phyloP scores from a whole-genome alignment of 2,113 vertebrate genomes.

The Pachypanchax playfairii region DNA sequence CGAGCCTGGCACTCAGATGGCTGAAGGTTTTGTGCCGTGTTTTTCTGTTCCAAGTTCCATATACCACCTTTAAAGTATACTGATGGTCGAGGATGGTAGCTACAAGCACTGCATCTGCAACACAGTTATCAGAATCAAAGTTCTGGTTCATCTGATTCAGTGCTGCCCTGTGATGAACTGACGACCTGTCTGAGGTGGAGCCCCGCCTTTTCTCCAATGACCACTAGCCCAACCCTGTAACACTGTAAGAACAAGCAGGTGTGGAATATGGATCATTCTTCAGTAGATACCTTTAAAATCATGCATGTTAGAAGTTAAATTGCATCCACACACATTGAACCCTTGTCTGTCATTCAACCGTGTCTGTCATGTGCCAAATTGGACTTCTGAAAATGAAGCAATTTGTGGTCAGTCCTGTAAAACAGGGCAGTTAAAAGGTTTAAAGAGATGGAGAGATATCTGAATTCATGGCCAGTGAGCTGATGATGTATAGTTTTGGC shows the following conservation, averaged over 20 bases:
- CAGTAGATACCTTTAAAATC: slow-evolving; percentile 6
- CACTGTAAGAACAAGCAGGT: too few species aligned
- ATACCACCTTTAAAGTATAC: too few species aligned
- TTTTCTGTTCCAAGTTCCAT: too few species aligned
- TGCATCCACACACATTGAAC: slow-evolving; percentile 13
- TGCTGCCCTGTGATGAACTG: too few species aligned
- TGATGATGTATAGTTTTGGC: slow-evolving; percentile 58
- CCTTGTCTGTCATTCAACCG: slow-evolving; percentile 1
- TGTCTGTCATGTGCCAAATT: slow-evolving; percentile 33
- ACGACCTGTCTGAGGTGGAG: too few species aligned
- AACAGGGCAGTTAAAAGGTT: slow-evolving; percentile 33
- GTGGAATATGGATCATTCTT: slow-evolving; percentile 12
- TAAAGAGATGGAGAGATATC: slow-evolving; percentile 44
- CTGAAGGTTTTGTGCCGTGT: too few species aligned
- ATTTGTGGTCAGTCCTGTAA: slow-evolving; percentile 47
- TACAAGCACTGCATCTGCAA: not conserved
- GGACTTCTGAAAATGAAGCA: slow-evolving; percentile 30
- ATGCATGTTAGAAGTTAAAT: slow-evolving; percentile 10
- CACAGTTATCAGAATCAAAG: too few species aligned
- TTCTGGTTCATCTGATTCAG: too few species aligned
- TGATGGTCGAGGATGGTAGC: slow-evolving; percentile 8
- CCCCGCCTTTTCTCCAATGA: too few species aligned
- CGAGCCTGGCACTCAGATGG: too few species aligned
- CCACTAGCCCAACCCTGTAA: too few species aligned
- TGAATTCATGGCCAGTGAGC: slow-evolving; percentile 56